These are phyloP conservation scores for Mystacornis crossleyi DNA, from an alignment of 2,113 vertebrate genomes.

Conservation along the genomic window DNA sequence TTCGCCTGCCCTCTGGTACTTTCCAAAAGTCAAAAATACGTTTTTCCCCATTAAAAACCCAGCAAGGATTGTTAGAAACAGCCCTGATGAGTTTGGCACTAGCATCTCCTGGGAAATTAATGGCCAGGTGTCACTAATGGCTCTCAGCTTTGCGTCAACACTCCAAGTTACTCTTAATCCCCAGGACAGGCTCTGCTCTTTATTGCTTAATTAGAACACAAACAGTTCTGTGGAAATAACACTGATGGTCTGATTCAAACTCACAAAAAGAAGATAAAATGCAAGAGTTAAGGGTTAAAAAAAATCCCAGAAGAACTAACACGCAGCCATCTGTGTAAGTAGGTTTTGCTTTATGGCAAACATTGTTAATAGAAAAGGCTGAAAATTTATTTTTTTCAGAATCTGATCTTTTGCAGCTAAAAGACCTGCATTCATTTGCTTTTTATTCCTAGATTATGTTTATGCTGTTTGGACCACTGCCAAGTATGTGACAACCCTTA, in stretches of 20 bases:
- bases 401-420: constrained; percentile 16
- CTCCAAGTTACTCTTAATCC: constrained; percentile 64
- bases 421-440: constrained; percentile 19
- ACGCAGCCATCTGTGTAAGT: constrained; percentile 26
- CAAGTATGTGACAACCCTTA: constrained; percentile 42
- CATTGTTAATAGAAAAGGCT: constrained; percentile 3
- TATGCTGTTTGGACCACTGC: constrained; percentile 24
- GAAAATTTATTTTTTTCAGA: background rate
- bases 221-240: constrained; percentile 64
- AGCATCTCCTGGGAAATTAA: constrained; percentile 64
- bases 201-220: constrained; percentile 65
- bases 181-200: constrained; percentile 49
- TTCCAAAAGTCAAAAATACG: constrained; percentile 9
- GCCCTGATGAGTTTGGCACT: constrained; percentile 34
- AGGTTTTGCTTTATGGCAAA: constrained; percentile 36
- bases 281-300: constrained; percentile 28
- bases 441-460: constrained; percentile 43
- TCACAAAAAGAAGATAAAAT: constrained; percentile 42
- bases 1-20: background rate
- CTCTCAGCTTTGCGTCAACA: constrained; percentile 62
- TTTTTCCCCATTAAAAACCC: constrained; percentile 32
- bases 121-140: constrained; percentile 64
- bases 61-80: constrained; percentile 26
- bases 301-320: background rate
- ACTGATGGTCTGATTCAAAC: constrained; percentile 27